Evolutionary conservation across 2,888 invertebrate species (phyloP).

Genomic region (Caenorhabditis uteleia): DNA sequence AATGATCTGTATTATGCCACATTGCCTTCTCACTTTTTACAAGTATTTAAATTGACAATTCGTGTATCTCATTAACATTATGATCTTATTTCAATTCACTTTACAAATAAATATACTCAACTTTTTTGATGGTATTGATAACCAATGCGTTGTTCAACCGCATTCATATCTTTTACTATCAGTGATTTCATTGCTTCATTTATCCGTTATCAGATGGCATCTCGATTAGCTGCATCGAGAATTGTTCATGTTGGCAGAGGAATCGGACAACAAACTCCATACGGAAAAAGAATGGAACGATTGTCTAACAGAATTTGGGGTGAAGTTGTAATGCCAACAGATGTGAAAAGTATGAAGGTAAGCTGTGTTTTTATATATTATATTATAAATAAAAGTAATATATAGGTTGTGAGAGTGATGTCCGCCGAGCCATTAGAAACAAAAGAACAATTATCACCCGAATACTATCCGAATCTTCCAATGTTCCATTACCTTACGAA

Average conservation of each 20-base stretch:
- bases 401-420: conserved; percentile 64
- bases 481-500: conserved; percentile 70
- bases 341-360: conserved; percentile 54
- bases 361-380: not conserved
- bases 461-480: conserved; percentile 67
- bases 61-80: not conserved
- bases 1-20: not conserved
- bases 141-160: not conserved
- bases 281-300: conserved; percentile 65
- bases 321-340: conserved; percentile 58
- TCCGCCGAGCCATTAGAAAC: conserved; percentile 61
- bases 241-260: conserved; percentile 56
- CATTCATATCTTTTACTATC: not conserved
- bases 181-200: not conserved
- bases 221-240: conserved; percentile 52
- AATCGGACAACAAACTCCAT: conserved; percentile 55
- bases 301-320: conserved; percentile 49
- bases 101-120: not conserved
- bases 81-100: conserved; percentile 2
- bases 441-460: conserved; percentile 57
- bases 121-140: not conserved
- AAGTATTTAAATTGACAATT: not conserved
- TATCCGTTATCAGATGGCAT: conserved; percentile 14
- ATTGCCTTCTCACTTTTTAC: conserved; percentile 1
- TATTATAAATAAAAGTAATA: not conserved